Conservation (phyloP, 2,888 invertebrate species). For the Seira ritae region DNA sequence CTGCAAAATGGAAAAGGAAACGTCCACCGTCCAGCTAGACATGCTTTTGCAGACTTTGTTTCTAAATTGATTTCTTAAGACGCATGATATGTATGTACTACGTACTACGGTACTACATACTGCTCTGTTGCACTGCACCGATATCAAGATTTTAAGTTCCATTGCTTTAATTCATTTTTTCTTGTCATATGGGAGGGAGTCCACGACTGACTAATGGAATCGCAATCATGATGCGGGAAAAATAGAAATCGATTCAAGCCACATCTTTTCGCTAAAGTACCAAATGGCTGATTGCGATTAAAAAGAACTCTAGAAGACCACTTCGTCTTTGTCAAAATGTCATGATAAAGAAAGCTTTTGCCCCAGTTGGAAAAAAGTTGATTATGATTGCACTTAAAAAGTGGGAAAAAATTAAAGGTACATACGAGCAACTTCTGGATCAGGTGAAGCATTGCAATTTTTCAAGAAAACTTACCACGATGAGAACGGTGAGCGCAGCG, state of each 20-base stretch:
- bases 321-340: slow-evolving; percentile 56
- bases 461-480: slow-evolving; percentile 75
- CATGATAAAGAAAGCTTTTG: slow-evolving; percentile 22
- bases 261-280: background rate
- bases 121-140: no score
- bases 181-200: no score
- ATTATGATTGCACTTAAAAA: background rate
- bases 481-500: slow-evolving; percentile 85
- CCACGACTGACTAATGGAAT: no score
- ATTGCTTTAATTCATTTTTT: no score
- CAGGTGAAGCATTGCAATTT: background rate
- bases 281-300: background rate
- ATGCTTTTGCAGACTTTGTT: no score
- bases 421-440: background rate
- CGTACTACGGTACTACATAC: no score
- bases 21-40: no score
- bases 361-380: background rate
- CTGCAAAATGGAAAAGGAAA: no score
- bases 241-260: background rate
- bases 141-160: no score
- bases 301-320: background rate
- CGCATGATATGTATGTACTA: no score
- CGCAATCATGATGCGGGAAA: no score
- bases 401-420: slow-evolving; percentile 1
- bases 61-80: no score